These are phyloP conservation scores for Elephantulus edwardii DNA, from an alignment of 2,113 vertebrate species.

Conservation along the genomic window DNA sequence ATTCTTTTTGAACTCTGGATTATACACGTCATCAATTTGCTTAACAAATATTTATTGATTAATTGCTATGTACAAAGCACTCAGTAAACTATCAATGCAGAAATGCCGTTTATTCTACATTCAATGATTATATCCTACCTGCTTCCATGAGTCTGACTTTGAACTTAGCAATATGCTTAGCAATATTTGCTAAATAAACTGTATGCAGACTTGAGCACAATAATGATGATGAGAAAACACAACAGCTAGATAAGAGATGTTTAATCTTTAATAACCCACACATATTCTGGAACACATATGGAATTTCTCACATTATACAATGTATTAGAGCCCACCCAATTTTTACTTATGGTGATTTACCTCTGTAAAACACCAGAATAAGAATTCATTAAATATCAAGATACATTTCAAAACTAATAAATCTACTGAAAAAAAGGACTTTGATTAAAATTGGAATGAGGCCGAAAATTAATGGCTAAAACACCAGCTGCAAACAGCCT, in stretches of 20 bases:
- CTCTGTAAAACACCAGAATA: neutral
- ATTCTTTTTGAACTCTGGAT: conserved; percentile 25
- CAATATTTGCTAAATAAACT: neutral
- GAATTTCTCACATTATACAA: conserved; percentile 18
- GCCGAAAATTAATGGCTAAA: too few species aligned
- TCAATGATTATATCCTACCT: neutral
- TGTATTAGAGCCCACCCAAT: neutral
- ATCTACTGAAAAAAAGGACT: neutral
- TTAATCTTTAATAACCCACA: neutral
- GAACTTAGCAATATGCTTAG: neutral
- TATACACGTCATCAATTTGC: conserved; percentile 8
- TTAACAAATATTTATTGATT: conserved; percentile 47
- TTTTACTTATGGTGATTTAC: neutral
- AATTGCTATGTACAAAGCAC: neutral
- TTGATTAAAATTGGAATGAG: neutral
- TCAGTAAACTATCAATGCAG: conserved; percentile 27
- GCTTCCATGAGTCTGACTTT: neutral
- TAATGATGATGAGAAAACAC: neutral
- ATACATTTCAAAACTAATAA: conserved; percentile 14
- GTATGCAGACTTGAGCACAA: neutral
- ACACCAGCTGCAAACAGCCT: too few species aligned
- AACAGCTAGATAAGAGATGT: neutral
- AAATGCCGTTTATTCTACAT: neutral
- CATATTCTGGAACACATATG: neutral
- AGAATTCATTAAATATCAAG: conserved; percentile 2